phyloP scores from a whole-genome alignment of 2,113 vertebrate genomes.

The Malurus elegans region DNA sequence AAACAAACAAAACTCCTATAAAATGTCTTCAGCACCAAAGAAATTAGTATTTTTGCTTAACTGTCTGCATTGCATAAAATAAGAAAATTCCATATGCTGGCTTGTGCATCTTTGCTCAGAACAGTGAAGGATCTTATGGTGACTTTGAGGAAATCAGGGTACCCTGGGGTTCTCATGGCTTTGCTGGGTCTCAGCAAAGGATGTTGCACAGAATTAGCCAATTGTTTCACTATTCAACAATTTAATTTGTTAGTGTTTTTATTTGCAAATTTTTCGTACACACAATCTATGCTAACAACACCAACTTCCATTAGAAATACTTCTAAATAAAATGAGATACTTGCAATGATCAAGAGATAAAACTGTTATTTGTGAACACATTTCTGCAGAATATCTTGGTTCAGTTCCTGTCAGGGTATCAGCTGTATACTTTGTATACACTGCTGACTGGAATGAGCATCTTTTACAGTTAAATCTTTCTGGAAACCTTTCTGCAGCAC shows the following conservation, averaged over 20 bases:
- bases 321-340: background rate
- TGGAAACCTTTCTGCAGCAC: background rate
- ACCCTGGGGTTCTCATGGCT: background rate
- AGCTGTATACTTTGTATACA: background rate
- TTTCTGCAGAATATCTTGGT: background rate
- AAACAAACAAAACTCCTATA: accelerated
- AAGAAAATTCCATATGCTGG: background rate
- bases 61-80: background rate
- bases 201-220: background rate
- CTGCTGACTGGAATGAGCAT: background rate
- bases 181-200: background rate
- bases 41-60: background rate
- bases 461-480: background rate
- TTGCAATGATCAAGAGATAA: background rate
- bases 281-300: background rate
- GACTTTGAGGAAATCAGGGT: background rate
- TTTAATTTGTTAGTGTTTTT: background rate
- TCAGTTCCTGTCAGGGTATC: background rate
- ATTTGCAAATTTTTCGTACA: background rate
- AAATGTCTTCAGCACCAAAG: background rate
- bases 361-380: background rate
- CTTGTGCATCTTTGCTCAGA: background rate
- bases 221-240: background rate
- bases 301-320: background rate
- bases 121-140: background rate